Evolutionary conservation across 2,113 vertebrate species (phyloP).

Genomic region (Ammodytes dubius): DNA sequence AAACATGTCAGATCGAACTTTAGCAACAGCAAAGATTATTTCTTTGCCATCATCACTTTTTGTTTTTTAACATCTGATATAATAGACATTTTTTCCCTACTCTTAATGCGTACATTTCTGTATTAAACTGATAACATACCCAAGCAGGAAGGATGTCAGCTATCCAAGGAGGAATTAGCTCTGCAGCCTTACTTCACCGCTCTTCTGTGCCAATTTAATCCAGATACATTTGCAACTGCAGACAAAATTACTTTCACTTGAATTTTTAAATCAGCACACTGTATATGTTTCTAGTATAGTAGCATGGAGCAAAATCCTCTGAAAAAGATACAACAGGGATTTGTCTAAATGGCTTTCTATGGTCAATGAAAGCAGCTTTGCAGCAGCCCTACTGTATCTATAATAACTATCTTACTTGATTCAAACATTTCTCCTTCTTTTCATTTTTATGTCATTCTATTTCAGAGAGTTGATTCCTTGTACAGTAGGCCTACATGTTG

Average conservation of each 20-base stretch:
- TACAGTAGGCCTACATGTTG: background rate
- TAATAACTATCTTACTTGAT: background rate
- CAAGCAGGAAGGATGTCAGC: conserved; percentile 29
- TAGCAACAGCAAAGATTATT: conserved; percentile 2
- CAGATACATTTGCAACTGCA: no score
- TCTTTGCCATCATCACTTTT: background rate
- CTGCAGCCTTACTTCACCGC: conserved; percentile 21
- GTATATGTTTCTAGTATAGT: no score
- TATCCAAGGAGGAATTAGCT: conserved; percentile 14
- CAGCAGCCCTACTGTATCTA: conserved; percentile 9
- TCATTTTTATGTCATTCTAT: conserved; percentile 15
- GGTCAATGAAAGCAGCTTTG: conserved; percentile 8
- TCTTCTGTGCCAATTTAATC: background rate
- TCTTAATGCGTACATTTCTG: conserved; percentile 12
- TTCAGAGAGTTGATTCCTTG: conserved; percentile 1
- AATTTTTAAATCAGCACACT: no score
- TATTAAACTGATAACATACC: conserved; percentile 31
- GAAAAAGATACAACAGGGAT: background rate
- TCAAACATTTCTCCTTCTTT: background rate
- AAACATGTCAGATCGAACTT: conserved; percentile 13
- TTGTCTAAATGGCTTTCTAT: background rate
- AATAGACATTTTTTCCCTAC: background rate
- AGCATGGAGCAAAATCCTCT: no score
- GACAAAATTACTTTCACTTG: no score
- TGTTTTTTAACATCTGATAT: background rate